A percentile compares a stretch with the other conserved stretches of the same genome.
Conservation (phyloP, 2,113 vertebrate species). For the Gobio gobio region DNA sequence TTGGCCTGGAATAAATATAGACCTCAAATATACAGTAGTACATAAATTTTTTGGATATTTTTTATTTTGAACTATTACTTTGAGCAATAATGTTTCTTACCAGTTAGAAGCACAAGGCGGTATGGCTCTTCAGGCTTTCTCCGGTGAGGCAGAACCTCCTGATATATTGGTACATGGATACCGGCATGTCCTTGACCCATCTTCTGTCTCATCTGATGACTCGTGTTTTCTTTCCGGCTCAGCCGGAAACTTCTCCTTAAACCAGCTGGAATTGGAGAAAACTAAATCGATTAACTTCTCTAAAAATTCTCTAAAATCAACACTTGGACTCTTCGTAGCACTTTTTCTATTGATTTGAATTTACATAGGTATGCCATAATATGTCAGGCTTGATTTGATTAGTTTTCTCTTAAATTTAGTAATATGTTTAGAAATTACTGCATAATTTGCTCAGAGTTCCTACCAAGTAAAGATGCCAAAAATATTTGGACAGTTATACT, state of each 20-base stretch:
- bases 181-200: conserved; percentile 80
- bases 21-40: too few species aligned
- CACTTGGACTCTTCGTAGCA: not conserved
- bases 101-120: conserved; percentile 67
- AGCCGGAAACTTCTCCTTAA: conserved; percentile 93
- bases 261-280: conserved; percentile 75
- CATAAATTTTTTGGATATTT: too few species aligned
- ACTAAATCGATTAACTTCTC: not conserved
- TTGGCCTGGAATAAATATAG: not conserved
- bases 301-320: too few species aligned
- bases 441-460: conserved; percentile 13
- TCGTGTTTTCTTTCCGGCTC: conserved; percentile 86
- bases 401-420: not conserved
- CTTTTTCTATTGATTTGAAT: conserved; percentile 9
- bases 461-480: conserved; percentile 12
- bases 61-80: not conserved
- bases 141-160: conserved; percentile 65
- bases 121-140: conserved; percentile 58
- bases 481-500: conserved; percentile 29
- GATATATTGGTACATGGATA: conserved; percentile 63
- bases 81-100: conserved; percentile 51
- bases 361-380: not conserved
- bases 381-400: not conserved
- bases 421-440: conserved; percentile 25
- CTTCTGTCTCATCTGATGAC: conserved; percentile 82